Conservation (phyloP, 2,797 vertebrate genomes). For the Cyprinella venusta region DNA sequence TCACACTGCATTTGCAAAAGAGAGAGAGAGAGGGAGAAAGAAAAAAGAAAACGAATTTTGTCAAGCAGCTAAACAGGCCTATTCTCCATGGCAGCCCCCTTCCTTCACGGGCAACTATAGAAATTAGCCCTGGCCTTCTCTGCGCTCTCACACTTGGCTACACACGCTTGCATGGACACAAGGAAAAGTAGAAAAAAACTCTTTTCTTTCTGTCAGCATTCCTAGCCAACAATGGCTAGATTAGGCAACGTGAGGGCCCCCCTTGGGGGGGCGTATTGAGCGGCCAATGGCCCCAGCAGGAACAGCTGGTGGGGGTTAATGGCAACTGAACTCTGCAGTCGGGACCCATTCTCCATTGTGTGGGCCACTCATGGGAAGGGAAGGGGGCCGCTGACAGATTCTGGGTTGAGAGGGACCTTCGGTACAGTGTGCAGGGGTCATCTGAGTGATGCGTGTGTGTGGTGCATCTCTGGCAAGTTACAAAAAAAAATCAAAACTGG, state of each 20-base stretch:
- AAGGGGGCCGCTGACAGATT: constrained; percentile 99
- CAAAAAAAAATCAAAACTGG: constrained; percentile 54
- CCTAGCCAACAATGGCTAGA: constrained; percentile 99
- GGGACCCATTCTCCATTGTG: constrained; percentile 99
- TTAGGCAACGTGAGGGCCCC: constrained; percentile 99
- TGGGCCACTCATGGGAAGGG: constrained; percentile 99
- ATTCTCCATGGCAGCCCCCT: constrained; percentile 90
- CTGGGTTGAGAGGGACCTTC: constrained; percentile 94
- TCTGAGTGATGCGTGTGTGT: constrained; percentile 33
- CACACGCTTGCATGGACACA: constrained; percentile 99
- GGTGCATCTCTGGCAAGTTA: constrained; percentile 52
- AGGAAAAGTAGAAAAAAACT: constrained; percentile 84
- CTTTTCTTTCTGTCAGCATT: constrained; percentile 99
- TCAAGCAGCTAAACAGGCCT: constrained; percentile 87
- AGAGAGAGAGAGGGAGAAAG: constrained; percentile 60
- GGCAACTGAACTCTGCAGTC: constrained; percentile 98
- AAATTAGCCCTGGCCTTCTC: constrained; percentile 99
- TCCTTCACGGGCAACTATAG: constrained; percentile 99
- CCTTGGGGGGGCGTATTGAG: constrained; percentile 98
- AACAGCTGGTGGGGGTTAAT: constrained; percentile 99
- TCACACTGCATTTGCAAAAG: constrained; percentile 72
- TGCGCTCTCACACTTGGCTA: constrained; percentile 99
- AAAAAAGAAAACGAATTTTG: constrained; percentile 80
- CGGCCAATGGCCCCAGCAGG: constrained; percentile 98
- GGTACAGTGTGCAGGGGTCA: constrained; percentile 83